Base-by-base conservation (phyloP, 1,140 invertebrate genomes). In the Bombyx mori region DNA sequence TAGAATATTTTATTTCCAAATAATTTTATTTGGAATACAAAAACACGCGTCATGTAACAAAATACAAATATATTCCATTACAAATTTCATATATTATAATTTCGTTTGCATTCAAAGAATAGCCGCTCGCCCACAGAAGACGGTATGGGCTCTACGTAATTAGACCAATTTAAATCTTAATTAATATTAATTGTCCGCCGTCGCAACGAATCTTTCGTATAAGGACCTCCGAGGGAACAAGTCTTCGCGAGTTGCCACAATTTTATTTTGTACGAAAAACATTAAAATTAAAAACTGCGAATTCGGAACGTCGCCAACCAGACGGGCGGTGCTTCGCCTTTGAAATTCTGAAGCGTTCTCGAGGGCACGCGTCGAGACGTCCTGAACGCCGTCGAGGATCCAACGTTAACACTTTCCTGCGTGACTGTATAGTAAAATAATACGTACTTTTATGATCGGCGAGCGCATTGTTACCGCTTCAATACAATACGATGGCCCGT, bases 111-210 rank as follows among this genome's bases (percentile, higher is more conserved):
- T 53, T 60, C 61, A 58, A 64, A 77, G 75, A 69, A 75, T 77
- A 69, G 70, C 66, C 62, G 69, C 68, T 75, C 68, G 75, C 53
- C 54, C 22, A 58, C 58, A 52, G 62, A 74, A 82, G 75, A 77
- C 75, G 75, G 79, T 66, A 69, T 73, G 68, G 76, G 76, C 72
- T 82, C 80, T 79, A 86, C 80, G 74, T 82, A 86, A 86, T 86
- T 83, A 86, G 78, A 86, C 79, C 82, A 86, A 86, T 86, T 86
- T 83, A 86, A 83, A 81, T 83, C 79, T 82, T 86, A 86, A 86
- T 83, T 86, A 83, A 79, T 86, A 86, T 82, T 86, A 86, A 86
- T 86, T 86, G 82, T 86, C 74, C 65, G 68, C 79, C 74, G 82
- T 77, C 71, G 76, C 79, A 79, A 78, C 80, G 79, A 82, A 83